Base-by-base conservation (phyloP, 1,140 invertebrate species). In the Hormaphis cornu region DNA sequence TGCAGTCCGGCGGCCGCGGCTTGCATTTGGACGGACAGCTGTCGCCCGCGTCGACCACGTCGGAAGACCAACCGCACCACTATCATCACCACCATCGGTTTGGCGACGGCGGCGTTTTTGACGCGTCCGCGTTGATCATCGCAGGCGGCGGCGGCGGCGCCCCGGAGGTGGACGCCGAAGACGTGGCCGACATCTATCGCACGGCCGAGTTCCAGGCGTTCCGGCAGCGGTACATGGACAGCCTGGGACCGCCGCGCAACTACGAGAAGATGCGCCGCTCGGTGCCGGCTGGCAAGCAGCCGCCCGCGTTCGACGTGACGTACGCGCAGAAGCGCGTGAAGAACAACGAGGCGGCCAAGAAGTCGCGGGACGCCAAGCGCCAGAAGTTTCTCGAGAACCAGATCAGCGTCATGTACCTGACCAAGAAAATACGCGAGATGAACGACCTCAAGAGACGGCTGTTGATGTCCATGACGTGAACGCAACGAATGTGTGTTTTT, bases 331-430 rank as follows among this genome's bases (percentile, higher is more conserved):
- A 66, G 44, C 40, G 61, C 10, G n/a, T 50, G 44, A 66, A 66
- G 28, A 66, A 66, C 28, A 66, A 66, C 44, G 61, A 66, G 28
- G 61, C 61, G 20, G 61, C 61, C 20, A 66, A 66, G 18, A 28
- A 26, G 20, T 66, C 61, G 16, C 18, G 61, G 44, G 61, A 66
- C 61, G 44, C 61, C 6, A 66, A 66, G 14, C 28, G 61, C n/a
- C 61, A 66, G 12, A 66, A 66, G 44, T 66, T 35, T 18, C 16
- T 66, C 8, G 61, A 66, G 14, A 66, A 66, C 28, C 61, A 66
- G 20, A 66, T 66, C 20, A 66, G 61, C 42, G 61, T 66, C 7
- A 24, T 66, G 61, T 66, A 66, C 44, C 61, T 66, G 10, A 66
- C 61, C 7, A 66, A 66, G 18, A 66, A 66, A 40, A 44, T 66